Evolutionary conservation across 2,888 invertebrate species (phyloP).

Genomic region (Athetis lepigone): DNA sequence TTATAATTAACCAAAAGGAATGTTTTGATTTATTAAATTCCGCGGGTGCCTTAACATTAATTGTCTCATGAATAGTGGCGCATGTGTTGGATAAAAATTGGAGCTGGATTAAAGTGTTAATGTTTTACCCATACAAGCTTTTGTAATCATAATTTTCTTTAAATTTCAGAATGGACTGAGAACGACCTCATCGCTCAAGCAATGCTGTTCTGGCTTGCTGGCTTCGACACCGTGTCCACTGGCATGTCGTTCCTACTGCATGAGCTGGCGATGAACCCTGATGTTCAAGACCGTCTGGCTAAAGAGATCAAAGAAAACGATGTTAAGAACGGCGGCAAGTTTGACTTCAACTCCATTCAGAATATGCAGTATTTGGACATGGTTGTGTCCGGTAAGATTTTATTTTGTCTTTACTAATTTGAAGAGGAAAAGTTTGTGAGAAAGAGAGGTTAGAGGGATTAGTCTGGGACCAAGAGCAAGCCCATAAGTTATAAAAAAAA

Average conservation of each 20-base stretch:
- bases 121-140: too few relatives aligned
- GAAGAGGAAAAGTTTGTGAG: too few relatives aligned
- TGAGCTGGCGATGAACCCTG: constrained; percentile 90
- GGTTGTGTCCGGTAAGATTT: constrained; percentile 88
- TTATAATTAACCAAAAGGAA: too few relatives aligned
- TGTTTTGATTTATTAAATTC: too few relatives aligned
- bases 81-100: too few relatives aligned
- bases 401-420: too few relatives aligned
- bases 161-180: constrained; percentile 76
- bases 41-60: too few relatives aligned
- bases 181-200: constrained; percentile 86
- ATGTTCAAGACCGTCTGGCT: constrained; percentile 89
- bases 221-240: constrained; percentile 87
- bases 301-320: constrained; percentile 88
- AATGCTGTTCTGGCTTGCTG: constrained; percentile 89
- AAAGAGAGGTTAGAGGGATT: too few relatives aligned
- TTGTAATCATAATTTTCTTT: neutral
- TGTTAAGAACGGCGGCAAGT: constrained; percentile 76
- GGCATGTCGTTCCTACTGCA: constrained; percentile 88
- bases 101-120: too few relatives aligned
- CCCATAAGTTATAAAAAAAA: too few relatives aligned
- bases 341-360: constrained; percentile 88
- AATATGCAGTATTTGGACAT: constrained; percentile 91
- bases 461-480: too few relatives aligned
- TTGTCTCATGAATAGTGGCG: too few relatives aligned